Percentiles rank a stretch among this genome's conserved stretches.
Conservation (phyloP, 23 tunicate genomes). For the Oikopleura albicans region DNA sequence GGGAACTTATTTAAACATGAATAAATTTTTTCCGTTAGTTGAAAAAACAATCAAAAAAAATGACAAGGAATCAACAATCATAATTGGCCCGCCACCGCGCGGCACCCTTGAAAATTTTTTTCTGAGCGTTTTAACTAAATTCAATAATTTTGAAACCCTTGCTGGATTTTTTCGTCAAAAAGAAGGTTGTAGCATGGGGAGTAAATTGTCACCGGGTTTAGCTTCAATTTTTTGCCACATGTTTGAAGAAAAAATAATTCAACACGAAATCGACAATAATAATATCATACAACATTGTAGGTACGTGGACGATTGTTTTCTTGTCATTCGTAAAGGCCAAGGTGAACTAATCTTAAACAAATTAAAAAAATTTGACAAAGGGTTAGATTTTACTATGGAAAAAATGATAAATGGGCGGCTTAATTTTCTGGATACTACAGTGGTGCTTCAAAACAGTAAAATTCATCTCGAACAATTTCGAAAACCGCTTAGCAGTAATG, state of each 20-base stretch:
- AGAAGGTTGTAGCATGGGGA: neutral
- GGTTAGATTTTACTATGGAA: neutral
- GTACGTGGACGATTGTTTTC: neutral
- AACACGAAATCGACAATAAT: neutral
- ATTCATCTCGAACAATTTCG: neutral
- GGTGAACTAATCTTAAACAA: neutral
- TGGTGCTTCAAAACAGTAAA: neutral
- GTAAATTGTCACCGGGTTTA: neutral
- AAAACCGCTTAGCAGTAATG: too few relatives aligned
- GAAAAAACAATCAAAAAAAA: neutral
- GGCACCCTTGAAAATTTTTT: neutral
- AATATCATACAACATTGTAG: neutral
- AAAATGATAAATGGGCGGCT: neutral
- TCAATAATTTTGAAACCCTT: neutral
- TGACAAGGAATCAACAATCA: neutral
- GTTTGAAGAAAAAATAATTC: neutral
- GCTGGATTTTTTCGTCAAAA: neutral
- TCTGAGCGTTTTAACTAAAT: neutral
- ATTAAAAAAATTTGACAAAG: neutral
- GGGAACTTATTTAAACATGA: too few relatives aligned
- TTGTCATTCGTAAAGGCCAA: neutral
- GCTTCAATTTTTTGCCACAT: neutral
- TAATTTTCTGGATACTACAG: neutral
- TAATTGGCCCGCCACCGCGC: neutral
- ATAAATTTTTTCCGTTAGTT: neutral